Evolutionary conservation across 2,888 invertebrate species (phyloP), one percentile per base, ranked within the genome.

Genomic region (Beris chalybata): DNA sequence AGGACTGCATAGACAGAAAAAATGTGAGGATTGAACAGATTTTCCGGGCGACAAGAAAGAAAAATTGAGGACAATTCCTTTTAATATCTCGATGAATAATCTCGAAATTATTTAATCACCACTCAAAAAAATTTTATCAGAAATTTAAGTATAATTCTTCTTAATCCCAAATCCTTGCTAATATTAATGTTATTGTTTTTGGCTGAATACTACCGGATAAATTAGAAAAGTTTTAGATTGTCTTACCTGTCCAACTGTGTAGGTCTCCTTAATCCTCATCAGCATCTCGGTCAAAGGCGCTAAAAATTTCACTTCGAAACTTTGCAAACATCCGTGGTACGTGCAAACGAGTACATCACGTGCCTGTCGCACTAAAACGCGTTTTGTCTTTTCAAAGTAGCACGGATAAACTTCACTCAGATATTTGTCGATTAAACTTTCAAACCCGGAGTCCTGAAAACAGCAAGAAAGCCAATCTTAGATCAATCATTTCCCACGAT

Each of bases 331-430:
- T 55, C 88, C 88, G 71, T 84, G 85, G 79, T 86, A 89, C 72
- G 84, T 84, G 75, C 86, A 86, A 61, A 87, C 85, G 72, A 89
- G 83, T 69, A 89, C 81, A 78, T 88, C 87, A 74, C 88, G 83
- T 64, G 89, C 89, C 81, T 89, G 88, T 65, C 87, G 83, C 72
- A 87, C 83, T 76, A 89, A 82, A 74, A 86, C 83, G 74, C 84
- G 83, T 73, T 83, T 82, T 67, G 85, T 84, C 74, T 83, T 81
- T 70, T 83, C 82, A 71, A 72, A 75, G 76, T 85, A 87, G 75
- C 86, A 83, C 70, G 85, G 83, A 79, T 88, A 89, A 76, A 88
- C 83, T 71, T 83, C 82, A 59, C 86, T 85, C 73, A 89, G 84
- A 79, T 87, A 85, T 74, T 80, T 83, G 74, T 88, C 86, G 72